These are phyloP conservation scores for Sympetrum striolatum DNA, from an alignment of 2,888 invertebrate species.

Conservation along the genomic window DNA sequence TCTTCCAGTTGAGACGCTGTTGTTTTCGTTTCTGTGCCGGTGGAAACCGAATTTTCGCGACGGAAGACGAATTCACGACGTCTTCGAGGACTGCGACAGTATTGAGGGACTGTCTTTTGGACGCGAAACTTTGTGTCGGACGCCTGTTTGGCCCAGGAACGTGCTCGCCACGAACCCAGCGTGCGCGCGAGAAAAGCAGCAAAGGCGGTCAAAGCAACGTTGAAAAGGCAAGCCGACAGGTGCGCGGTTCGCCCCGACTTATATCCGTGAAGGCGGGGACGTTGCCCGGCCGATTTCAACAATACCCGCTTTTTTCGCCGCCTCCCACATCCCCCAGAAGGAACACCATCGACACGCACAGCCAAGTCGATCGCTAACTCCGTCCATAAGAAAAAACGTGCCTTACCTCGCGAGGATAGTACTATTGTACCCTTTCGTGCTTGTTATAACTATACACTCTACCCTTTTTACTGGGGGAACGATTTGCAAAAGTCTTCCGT, in stretches of 20 bases:
- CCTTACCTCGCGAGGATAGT: background rate
- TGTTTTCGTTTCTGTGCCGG: background rate
- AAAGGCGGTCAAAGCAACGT: constrained; percentile 5
- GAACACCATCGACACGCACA: background rate
- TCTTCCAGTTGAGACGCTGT: background rate
- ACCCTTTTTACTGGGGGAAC: no score
- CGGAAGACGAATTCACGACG: background rate
- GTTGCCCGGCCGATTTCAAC: background rate
- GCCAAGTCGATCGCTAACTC: background rate
- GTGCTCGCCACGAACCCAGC: background rate
- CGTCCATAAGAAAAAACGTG: background rate
- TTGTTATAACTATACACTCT: no score
- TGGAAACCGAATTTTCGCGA: no score
- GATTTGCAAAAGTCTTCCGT: no score
- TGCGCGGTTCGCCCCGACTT: background rate
- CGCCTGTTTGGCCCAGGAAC: no score
- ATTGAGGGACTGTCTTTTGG: background rate
- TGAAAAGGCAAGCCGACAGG: constrained; percentile 15
- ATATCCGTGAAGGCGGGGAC: background rate
- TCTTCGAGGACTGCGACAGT: no score
- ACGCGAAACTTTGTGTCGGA: background rate
- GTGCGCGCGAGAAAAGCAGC: background rate
- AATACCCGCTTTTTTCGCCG: background rate
- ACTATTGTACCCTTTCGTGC: background rate
- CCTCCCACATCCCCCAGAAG: background rate